Percentiles rank a stretch among this genome's conserved stretches.
phyloP scores from a whole-genome alignment of 2,888 invertebrate species.

The Thysanoteuthis rhombus region DNA sequence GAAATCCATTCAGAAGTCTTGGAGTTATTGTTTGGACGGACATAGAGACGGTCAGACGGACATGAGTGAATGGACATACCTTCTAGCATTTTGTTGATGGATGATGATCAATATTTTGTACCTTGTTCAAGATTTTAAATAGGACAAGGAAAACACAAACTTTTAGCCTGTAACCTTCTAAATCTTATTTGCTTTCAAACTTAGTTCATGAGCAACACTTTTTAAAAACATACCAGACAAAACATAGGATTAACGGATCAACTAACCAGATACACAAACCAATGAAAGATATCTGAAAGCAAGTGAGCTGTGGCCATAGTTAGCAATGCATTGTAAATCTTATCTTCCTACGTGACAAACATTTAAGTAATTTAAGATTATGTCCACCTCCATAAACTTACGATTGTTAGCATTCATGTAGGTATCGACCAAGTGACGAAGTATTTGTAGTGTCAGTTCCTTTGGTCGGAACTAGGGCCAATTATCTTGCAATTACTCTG shows the following conservation, averaged over 20 bases:
- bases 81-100: too few species aligned
- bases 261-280: neutral
- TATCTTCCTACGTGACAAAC: neutral
- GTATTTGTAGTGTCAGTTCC: neutral
- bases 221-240: neutral
- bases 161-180: neutral
- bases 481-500: too few species aligned
- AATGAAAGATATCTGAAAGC: neutral
- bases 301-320: neutral
- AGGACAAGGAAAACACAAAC: too few species aligned
- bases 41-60: too few species aligned
- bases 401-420: neutral
- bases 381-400: neutral
- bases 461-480: too few species aligned
- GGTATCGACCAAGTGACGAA: neutral
- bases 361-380: neutral
- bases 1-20: too few species aligned
- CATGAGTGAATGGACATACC: too few species aligned
- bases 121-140: too few species aligned
- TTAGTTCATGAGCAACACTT: neutral
- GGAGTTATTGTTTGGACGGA: too few species aligned
- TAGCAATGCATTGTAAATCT: neutral
- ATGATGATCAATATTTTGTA: too few species aligned
- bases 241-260: neutral
- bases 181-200: neutral